Evolutionary conservation across 1,140 invertebrate genomes (phyloP).

Genomic region (Atta texana): DNA sequence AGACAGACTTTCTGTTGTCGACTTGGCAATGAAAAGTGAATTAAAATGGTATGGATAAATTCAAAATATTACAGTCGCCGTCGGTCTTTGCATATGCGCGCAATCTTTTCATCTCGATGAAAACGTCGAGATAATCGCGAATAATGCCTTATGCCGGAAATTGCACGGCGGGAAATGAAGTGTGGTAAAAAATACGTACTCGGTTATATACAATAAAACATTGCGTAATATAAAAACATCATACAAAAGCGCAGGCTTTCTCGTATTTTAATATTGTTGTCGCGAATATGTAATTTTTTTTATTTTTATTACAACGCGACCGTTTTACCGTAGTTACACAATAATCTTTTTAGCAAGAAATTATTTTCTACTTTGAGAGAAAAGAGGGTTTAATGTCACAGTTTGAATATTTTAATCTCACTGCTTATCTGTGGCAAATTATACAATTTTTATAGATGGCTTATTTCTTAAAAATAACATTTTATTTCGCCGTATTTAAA

Average conservation of each 20-base stretch:
- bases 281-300: neutral
- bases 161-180: constrained; percentile 38
- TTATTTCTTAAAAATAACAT: too few relatives aligned
- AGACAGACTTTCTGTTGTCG: neutral
- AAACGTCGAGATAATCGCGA: constrained; percentile 51
- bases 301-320: neutral
- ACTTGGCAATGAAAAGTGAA: constrained; percentile 4
- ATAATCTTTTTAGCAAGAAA: constrained; percentile 3
- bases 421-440: neutral
- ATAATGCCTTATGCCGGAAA: constrained; percentile 28
- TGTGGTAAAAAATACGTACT: constrained; percentile 9
- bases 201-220: constrained; percentile 1
- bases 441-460: neutral
- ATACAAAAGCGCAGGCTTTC: too few relatives aligned
- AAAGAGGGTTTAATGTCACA: neutral
- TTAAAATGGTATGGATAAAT: constrained; percentile 16
- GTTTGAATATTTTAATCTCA: neutral
- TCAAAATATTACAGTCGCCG: constrained; percentile 5
- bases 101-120: constrained; percentile 35
- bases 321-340: neutral
- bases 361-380: neutral
- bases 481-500: too few relatives aligned
- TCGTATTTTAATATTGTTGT: neutral
- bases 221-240: constrained; percentile 8
- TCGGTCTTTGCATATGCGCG: neutral